Percentiles rank a stretch among this genome's conserved stretches.
These are phyloP conservation scores for Pachymerium ferrugineum DNA, from an alignment of 2,888 invertebrate genomes.

Conservation along the genomic window DNA sequence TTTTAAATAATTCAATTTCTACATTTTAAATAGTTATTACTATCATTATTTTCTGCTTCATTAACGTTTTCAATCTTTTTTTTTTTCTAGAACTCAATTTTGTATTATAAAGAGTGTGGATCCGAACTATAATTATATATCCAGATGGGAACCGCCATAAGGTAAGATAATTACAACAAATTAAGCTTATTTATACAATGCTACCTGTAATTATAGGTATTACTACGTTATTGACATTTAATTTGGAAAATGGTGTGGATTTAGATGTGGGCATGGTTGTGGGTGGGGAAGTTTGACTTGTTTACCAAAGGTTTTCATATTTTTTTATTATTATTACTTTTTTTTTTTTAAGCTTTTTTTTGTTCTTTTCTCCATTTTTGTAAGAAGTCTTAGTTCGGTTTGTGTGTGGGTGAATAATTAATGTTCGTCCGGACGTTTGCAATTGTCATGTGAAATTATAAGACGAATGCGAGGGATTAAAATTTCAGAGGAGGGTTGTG, in stretches of 20 bases:
- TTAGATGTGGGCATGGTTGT: conserved; percentile 17
- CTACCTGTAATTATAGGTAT: not conserved
- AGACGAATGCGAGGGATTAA: conserved; percentile 22
- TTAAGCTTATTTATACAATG: conserved; percentile 20
- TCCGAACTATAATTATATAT: conserved; percentile 7
- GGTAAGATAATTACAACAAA: not conserved
- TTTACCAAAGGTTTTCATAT: not conserved
- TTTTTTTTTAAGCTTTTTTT: not conserved
- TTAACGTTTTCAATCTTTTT: no score
- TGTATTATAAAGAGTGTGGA: no score
- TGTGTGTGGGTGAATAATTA: not conserved
- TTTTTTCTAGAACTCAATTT: no score
- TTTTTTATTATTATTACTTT: not conserved
- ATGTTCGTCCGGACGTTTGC: conserved; percentile 15
- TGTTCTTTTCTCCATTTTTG: not conserved
- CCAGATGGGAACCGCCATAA: conserved; percentile 8
- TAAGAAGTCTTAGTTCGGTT: not conserved
- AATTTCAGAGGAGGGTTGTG: conserved; percentile 21
- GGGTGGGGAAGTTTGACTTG: no score
- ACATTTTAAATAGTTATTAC: no score
- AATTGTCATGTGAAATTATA: conserved; percentile 27
- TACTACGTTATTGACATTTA: conserved; percentile 17
- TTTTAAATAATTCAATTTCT: no score
- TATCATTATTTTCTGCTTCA: no score
- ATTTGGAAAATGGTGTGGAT: conserved; percentile 14